These are phyloP conservation scores for Acheta domesticus DNA, from an alignment of 2,888 invertebrate species.

Conservation along the genomic window DNA sequence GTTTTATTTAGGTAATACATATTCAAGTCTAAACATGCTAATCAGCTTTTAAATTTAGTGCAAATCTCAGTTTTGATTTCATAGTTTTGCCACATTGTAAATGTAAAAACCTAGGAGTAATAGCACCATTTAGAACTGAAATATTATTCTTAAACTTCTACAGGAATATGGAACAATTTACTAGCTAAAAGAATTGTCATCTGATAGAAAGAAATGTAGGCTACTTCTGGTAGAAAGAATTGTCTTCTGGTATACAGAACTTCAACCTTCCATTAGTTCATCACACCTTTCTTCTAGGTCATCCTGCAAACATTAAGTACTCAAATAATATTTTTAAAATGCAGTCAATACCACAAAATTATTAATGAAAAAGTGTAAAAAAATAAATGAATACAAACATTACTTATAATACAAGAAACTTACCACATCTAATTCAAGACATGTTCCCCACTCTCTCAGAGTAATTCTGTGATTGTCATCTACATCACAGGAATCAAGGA, in stretches of 20 bases:
- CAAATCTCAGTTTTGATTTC: too few relatives aligned
- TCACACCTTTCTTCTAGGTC: conserved; percentile 80
- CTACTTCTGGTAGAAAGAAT: too few relatives aligned
- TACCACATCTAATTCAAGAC: conserved; percentile 80
- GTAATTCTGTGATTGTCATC: conserved; percentile 88
- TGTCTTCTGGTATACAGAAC: not conserved
- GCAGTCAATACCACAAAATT: not conserved
- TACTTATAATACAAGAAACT: conserved; percentile 24
- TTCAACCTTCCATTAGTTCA: conserved; percentile 56
- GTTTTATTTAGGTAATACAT: too few relatives aligned
- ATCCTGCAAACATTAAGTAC: conserved; percentile 54
- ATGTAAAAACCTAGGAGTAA: not conserved
- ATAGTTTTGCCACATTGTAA: not conserved
- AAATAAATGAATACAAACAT: not conserved
- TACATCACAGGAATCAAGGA: conserved; percentile 85
- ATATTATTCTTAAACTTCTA: not conserved
- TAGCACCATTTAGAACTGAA: not conserved
- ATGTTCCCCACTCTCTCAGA: conserved; percentile 88
- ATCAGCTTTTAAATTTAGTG: too few relatives aligned
- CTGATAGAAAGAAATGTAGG: too few relatives aligned
- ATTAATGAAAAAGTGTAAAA: not conserved
- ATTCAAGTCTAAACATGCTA: too few relatives aligned
- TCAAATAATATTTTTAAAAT: conserved; percentile 31
- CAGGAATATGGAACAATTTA: not conserved
- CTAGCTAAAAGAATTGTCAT: too few relatives aligned